phyloP scores from a whole-genome alignment of 1,140 invertebrate genomes.

The Ips nitidus region DNA sequence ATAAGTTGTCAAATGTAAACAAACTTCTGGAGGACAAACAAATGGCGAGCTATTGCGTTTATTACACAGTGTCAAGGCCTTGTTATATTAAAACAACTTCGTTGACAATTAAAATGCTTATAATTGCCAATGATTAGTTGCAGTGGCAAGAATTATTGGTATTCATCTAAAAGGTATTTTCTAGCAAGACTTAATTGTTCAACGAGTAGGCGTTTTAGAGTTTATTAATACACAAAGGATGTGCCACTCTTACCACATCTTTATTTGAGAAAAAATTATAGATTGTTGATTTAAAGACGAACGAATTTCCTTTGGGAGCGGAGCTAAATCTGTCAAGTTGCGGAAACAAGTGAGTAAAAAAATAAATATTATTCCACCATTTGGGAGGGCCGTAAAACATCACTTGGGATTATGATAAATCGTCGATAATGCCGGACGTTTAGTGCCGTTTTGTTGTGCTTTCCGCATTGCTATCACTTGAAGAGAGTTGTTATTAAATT shows the following conservation, averaged over 20 bases:
- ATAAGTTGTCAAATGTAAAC: too few relatives aligned
- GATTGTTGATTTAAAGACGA: constrained; percentile 22
- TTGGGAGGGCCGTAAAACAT: constrained; percentile 10
- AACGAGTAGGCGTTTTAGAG: background rate
- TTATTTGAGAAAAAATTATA: constrained; percentile 24
- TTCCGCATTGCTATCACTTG: constrained; percentile 7
- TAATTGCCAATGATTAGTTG: too few relatives aligned
- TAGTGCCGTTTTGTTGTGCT: background rate
- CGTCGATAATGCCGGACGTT: constrained; percentile 20
- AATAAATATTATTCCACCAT: constrained; percentile 21
- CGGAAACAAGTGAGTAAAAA: constrained; percentile 29
- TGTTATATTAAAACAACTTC: too few relatives aligned
- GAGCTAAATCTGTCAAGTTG: constrained; percentile 25
- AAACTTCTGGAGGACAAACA: too few relatives aligned
- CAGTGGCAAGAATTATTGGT: too few relatives aligned
- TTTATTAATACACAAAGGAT: constrained; percentile 17
- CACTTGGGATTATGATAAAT: constrained; percentile 18
- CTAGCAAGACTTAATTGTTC: background rate
- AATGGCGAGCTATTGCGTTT: too few relatives aligned
- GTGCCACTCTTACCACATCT: constrained; percentile 27
- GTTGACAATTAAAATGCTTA: too few relatives aligned
- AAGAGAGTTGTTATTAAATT: background rate
- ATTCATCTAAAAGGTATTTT: too few relatives aligned
- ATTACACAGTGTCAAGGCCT: too few relatives aligned
- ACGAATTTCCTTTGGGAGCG: constrained; percentile 18